Base-by-base conservation (phyloP, 2,113 vertebrate species). In the Cygnus atratus region DNA sequence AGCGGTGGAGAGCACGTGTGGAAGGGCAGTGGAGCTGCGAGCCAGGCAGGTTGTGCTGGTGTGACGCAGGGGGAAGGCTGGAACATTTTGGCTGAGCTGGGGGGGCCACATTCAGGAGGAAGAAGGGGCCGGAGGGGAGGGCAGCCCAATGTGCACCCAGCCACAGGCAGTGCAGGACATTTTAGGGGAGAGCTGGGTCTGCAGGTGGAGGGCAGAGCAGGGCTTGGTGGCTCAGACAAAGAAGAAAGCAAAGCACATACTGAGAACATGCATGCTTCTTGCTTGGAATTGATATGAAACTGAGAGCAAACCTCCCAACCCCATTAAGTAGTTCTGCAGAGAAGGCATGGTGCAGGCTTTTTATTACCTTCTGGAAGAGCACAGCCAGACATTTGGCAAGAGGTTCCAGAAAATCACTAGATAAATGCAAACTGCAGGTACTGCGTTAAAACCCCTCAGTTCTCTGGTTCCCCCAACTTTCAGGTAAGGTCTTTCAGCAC, bases 271-370 rank as follows among this genome's bases (percentile, higher is more conserved):
- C 35, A 14, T 72, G 44, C 50, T 55, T n/a, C 37, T 48, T 33
- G 1, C 37, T 70, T 4, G 43, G 52, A 70, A 18, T 39, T 67
- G 10, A 6, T 11, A 20, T 4, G 58, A 84, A 65, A 54, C 9
- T 14, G 83, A 67, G 87, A 91, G 25, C 80, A 70, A 91, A 58
- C 25, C 82, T 73, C 63, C 81, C 35, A 24, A 18, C 21, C 63
- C 37, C 81, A 57, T 22, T 89, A 72, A 96, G 94, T 71, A 84
- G 16, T 91, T 94, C 75, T 91, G 91, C 94, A 95, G 94, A 80
- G 88, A 46, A 43, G n/a, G 43, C 73, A 10, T 5, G 62, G 63
- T 6, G 35, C 24, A 13, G 70, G 59, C 65, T 63, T 39, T 94
- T 89, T 87, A 68, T 46, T 79, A 62, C 93, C 87, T 84, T 68